Evolutionary conservation across 2,888 invertebrate species (phyloP), one percentile per base, ranked within the genome.

Genomic region (Pseudolycoriella hygida): DNA sequence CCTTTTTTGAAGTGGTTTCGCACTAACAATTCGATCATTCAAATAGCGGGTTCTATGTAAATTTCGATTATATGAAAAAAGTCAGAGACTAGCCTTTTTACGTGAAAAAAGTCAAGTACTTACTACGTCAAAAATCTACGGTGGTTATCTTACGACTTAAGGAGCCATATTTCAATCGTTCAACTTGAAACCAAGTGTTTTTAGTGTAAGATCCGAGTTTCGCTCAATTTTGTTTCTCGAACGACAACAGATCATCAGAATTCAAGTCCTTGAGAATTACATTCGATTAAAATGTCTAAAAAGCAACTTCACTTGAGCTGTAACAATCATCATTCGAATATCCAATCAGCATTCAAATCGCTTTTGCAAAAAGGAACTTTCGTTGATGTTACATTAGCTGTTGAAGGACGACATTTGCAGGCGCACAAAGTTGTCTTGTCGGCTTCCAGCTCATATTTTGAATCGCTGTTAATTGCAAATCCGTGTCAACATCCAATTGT

Each of bases 321-420:
- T 89, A 90, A 90, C 68, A 88, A 89, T 71, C 89, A 90, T 70
- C 88, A 88, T 60, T 87, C 87, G 44, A 90, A 90, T 65, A 85
- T 90, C 62, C 85, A 89, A 57, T 84, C 85, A 8, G 87, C 86
- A 58, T 88, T 90, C 66, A 84, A 86, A 39, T 80, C 77, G 55
- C 70, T 90, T 53, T 69, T 89, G 51, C 82, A 78, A 60, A 85
- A 80, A 56, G 85, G 88, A 60, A 78, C 84, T 3, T 66, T 90
- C 54, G 88, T 89, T 46, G 90, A 90, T 64, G 89, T 89, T 40
- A 89, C 90, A 5, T 67, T 90, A 51, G 87, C 88, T n/a, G 86
- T 88, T 5, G 90, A 90, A 61, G 90, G 89, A 18, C 76, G 80
- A 55, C 86, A 86, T 55, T 66, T 90, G 48, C 83, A 85, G 60